These are phyloP conservation scores for Anabacerthia variegaticeps DNA, from an alignment of 2,797 vertebrate genomes.

Conservation along the genomic window DNA sequence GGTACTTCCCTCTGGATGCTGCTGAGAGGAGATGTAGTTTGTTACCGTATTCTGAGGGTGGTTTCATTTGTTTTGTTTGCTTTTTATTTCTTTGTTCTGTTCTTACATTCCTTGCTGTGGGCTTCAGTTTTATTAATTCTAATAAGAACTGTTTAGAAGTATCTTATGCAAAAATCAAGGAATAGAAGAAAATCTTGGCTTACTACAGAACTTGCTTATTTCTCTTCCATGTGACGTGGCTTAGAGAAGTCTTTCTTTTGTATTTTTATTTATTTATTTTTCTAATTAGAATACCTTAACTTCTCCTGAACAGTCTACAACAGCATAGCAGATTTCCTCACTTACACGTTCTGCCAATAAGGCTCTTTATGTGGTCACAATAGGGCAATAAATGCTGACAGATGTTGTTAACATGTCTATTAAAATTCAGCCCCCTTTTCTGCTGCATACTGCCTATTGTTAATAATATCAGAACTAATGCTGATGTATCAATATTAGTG, in stretches of 20 bases:
- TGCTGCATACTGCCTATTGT: not conserved
- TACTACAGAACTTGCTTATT: not conserved
- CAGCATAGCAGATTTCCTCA: conserved; percentile 7
- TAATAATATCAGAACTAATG: conserved; percentile 35
- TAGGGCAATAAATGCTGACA: conserved; percentile 53
- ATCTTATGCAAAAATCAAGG: not conserved
- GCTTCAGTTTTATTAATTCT: conserved; percentile 1
- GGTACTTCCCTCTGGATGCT: not conserved
- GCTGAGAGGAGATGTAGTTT: not conserved
- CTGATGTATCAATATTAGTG: not conserved
- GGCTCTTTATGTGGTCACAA: conserved; percentile 16
- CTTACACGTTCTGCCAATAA: conserved; percentile 44
- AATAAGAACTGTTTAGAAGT: not conserved
- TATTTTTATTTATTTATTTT: conserved; percentile 5
- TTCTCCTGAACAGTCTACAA: not conserved
- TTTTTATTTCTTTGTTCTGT: not conserved
- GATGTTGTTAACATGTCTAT: conserved; percentile 65
- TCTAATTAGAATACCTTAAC: not conserved
- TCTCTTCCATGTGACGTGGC: not conserved
- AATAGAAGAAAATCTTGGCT: not conserved
- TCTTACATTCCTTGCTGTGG: not conserved
- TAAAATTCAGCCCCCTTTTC: conserved; percentile 57
- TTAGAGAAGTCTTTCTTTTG: not conserved
- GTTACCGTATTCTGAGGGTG: not conserved
- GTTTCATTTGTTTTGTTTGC: not conserved